Conservation (phyloP, 2,888 invertebrate species). For the Acrobasis suavella region DNA sequence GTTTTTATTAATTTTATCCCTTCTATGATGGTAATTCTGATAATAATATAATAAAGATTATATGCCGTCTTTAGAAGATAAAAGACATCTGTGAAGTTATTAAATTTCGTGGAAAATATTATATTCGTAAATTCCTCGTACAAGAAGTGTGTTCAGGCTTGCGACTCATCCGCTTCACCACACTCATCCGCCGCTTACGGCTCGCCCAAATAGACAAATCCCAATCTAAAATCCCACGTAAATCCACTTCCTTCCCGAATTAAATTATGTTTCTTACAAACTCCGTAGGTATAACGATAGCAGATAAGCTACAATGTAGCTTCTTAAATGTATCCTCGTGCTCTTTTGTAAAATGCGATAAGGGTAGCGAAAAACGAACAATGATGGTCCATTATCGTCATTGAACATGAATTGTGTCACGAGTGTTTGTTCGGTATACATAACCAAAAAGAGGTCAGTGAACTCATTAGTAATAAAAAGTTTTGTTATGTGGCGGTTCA, state of each 20-base stretch:
- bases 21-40: background rate
- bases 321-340: constrained; percentile 38
- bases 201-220: constrained; percentile 56
- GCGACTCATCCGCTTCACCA: constrained; percentile 22
- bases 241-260: constrained; percentile 51
- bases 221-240: constrained; percentile 50
- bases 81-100: constrained; percentile 5
- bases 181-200: constrained; percentile 39
- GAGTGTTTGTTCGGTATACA: background rate
- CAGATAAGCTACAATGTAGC: constrained; percentile 46
- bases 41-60: background rate
- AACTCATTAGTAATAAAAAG: background rate
- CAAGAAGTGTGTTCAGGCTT: constrained; percentile 24
- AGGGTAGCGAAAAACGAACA: constrained; percentile 24
- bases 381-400: constrained; percentile 23
- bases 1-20: background rate
- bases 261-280: constrained; percentile 49
- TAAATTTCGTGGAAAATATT: constrained; percentile 2
- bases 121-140: background rate
- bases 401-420: constrained; percentile 4
- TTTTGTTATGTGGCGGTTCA: too few species aligned
- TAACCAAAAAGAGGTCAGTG: background rate
- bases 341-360: constrained; percentile 22
- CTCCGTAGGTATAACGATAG: constrained; percentile 44
- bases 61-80: background rate